Percentiles rank a stretch among this genome's conserved stretches.
Conservation (phyloP, 2,797 vertebrate genomes). For the Leptoclinus maculatus region DNA sequence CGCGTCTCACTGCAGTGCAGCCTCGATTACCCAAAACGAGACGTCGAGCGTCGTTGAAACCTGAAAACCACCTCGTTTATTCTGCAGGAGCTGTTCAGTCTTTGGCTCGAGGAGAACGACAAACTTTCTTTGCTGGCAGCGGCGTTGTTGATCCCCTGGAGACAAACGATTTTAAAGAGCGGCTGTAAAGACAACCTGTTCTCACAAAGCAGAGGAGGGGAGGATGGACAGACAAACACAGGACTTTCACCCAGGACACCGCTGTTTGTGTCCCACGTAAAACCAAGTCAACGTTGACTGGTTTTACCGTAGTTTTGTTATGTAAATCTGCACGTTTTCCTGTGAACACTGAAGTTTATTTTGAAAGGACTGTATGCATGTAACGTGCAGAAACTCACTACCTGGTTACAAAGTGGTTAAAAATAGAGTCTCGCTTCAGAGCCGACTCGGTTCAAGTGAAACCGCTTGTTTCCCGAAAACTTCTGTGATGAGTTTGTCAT, state of each 20-base stretch:
- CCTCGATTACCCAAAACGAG: conserved; percentile 33
- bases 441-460: conserved; percentile 30
- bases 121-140: conserved; percentile 21
- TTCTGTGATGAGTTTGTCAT: conserved; percentile 76
- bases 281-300: too few species aligned
- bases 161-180: conserved; percentile 10
- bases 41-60: conserved; percentile 24
- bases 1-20: background rate
- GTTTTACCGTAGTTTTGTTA: too few species aligned
- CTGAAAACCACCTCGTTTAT: conserved; percentile 45
- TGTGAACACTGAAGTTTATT: too few species aligned
- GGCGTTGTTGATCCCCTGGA: conserved; percentile 5
- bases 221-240: too few species aligned
- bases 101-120: conserved; percentile 25
- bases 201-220: too few species aligned
- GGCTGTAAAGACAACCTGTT: background rate
- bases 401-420: conserved; percentile 26
- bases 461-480: conserved; percentile 65
- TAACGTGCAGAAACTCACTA: background rate
- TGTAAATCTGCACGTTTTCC: too few species aligned
- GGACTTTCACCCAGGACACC: too few species aligned
- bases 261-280: too few species aligned
- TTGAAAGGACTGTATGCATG: too few species aligned
- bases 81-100: conserved; percentile 37
- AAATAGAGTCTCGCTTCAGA: conserved; percentile 30